phyloP scores from a whole-genome alignment of 2,797 vertebrate species.

The Phoxinus dragarum region DNA sequence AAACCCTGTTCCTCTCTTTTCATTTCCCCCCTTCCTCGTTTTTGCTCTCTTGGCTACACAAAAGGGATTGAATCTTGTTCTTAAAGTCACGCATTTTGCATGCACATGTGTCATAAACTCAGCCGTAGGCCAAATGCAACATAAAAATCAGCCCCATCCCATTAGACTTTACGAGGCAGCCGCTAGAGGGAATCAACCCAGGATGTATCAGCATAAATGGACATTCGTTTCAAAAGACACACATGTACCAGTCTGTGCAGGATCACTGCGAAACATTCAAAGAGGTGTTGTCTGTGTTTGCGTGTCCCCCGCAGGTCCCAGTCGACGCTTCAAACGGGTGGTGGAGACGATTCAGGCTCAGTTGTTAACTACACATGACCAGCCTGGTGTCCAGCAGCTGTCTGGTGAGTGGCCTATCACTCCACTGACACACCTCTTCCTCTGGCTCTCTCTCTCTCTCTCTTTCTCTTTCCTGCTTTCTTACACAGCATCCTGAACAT shows the following conservation, averaged over 20 bases:
- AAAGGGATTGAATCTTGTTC: conserved; percentile 31
- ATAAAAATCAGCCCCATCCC: conserved; percentile 52
- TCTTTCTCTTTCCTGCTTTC: conserved; percentile 51
- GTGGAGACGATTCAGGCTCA: conserved; percentile 99
- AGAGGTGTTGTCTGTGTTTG: conserved; percentile 40
- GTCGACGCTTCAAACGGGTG: conserved; percentile 97
- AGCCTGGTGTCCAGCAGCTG: conserved; percentile 91
- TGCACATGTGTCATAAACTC: conserved; percentile 41
- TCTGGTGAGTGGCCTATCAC: conserved; percentile 85
- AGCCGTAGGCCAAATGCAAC: conserved; percentile 29
- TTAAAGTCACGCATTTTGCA: conserved; percentile 38
- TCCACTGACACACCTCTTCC: conserved; percentile 45
- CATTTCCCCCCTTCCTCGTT: background rate
- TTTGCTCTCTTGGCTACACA: conserved; percentile 24
- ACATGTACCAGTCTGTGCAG: conserved; percentile 2
- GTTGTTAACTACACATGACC: conserved; percentile 93
- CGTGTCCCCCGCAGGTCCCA: conserved; percentile 84
- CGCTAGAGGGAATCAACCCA: conserved; percentile 49
- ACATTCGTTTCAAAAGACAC: conserved; percentile 37
- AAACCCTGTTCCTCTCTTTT: conserved; percentile 8
- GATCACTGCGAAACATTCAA: background rate
- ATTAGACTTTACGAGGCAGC: conserved; percentile 60
- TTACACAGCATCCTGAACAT: conserved; percentile 65
- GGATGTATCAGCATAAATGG: conserved; percentile 41
- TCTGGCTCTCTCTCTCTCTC: conserved; percentile 44